Evolutionary conservation across 2,888 invertebrate genomes (phyloP).

Genomic region (Hetaerina titia): DNA sequence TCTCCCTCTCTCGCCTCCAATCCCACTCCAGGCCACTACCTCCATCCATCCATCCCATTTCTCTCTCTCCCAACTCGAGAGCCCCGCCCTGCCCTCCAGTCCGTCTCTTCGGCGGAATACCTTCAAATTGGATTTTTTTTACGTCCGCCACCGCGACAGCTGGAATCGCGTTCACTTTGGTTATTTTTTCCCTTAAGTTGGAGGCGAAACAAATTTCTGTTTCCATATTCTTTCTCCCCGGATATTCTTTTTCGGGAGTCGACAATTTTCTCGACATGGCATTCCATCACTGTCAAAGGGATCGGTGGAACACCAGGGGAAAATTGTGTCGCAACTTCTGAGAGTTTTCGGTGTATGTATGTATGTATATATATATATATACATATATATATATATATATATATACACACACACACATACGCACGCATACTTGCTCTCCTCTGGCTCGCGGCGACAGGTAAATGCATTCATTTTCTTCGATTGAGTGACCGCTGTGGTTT

Average conservation of each 20-base stretch:
- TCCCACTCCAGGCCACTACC: not conserved
- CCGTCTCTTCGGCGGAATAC: not conserved
- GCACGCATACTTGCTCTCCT: not conserved
- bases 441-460: not conserved
- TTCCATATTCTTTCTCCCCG: not conserved
- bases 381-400: too few relatives aligned
- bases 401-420: too few relatives aligned
- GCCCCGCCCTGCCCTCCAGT: not conserved
- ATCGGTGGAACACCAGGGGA: not conserved
- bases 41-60: not conserved
- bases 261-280: conserved; percentile 25
- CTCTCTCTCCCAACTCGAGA: not conserved
- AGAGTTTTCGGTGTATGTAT: not conserved
- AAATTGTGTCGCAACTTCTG: not conserved
- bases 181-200: not conserved
- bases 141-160: not conserved
- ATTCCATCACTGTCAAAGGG: conserved; percentile 26
- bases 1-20: not conserved
- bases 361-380: too few relatives aligned
- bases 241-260: conserved; percentile 22
- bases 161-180: not conserved
- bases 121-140: conserved; percentile 30
- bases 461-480: not conserved
- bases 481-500: not conserved
- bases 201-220: conserved; percentile 19